Percentiles rank a stretch among this genome's conserved stretches.
Evolutionary conservation across 35 echinoderm and acorn worm genomes (phyloP).

Genomic region (Acanthaster planci): DNA sequence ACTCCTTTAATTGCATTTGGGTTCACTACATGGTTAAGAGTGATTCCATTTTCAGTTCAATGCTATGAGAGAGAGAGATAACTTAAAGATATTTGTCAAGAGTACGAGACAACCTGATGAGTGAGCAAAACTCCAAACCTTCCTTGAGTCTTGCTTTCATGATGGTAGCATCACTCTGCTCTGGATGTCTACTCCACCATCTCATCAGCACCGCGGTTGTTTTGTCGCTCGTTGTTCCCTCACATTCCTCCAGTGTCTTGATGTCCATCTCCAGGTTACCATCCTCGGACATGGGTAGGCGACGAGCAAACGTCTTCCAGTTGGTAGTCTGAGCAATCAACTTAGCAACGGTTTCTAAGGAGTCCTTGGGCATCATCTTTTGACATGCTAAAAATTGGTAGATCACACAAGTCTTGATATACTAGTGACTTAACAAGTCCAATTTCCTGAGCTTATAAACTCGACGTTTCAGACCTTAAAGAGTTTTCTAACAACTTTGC

Average conservation of each 20-base stretch:
- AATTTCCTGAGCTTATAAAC: too few relatives aligned
- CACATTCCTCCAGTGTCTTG: constrained; percentile 16
- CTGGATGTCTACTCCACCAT: constrained; percentile 32
- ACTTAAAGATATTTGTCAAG: constrained; percentile 1
- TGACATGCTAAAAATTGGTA: too few relatives aligned
- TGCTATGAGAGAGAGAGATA: not conserved
- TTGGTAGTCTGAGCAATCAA: not conserved
- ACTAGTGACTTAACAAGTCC: too few relatives aligned
- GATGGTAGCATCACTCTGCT: not conserved
- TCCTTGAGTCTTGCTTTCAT: not conserved
- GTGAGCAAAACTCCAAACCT: constrained; percentile 8
- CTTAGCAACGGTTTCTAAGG: not conserved
- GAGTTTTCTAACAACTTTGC: not conserved
- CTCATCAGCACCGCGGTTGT: constrained; percentile 20
- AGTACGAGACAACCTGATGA: constrained; percentile 18
- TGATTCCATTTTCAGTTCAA: too few relatives aligned
- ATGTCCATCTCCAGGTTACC: constrained; percentile 4
- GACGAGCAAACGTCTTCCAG: constrained; percentile 29
- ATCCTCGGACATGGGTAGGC: constrained; percentile 24
- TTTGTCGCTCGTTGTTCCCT: constrained; percentile 5
- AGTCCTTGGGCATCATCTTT: too few relatives aligned
- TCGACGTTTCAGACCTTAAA: not conserved
- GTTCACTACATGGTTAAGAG: too few relatives aligned
- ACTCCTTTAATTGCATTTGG: too few relatives aligned
- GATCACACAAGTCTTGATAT: too few relatives aligned